Evolutionary conservation across 2,797 vertebrate genomes (phyloP).

Genomic region (Alauda arvensis): DNA sequence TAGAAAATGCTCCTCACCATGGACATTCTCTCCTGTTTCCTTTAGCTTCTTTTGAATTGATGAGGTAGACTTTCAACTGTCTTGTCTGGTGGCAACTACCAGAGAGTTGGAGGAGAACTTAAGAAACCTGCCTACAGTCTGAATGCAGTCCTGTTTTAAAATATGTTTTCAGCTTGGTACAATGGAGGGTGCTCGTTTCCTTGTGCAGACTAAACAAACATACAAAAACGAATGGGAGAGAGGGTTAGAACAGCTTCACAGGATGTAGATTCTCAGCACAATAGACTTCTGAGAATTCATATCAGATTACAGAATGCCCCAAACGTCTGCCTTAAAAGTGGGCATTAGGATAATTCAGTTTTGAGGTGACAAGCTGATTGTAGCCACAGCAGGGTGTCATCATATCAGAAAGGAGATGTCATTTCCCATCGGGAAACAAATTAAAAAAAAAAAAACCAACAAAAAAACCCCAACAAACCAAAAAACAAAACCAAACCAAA

Average conservation of each 20-base stretch:
- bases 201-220: background rate
- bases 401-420: background rate
- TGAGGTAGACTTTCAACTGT: background rate
- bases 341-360: background rate
- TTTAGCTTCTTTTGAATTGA: background rate
- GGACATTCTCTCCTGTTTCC: background rate
- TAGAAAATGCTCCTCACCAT: background rate
- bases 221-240: background rate
- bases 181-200: rapidly evolving
- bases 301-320: background rate
- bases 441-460: no score
- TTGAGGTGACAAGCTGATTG: background rate
- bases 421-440: background rate
- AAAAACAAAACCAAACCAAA: no score
- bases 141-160: background rate
- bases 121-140: background rate
- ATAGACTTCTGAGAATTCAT: background rate
- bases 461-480: no score
- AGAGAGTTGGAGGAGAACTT: background rate
- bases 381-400: background rate
- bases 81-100: background rate
- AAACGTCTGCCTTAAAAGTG: background rate
- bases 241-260: background rate
- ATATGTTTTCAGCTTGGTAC: background rate
- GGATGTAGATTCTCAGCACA: background rate